Base-by-base conservation (phyloP, 2,113 vertebrate genomes). In the Steatornis caripensis region DNA sequence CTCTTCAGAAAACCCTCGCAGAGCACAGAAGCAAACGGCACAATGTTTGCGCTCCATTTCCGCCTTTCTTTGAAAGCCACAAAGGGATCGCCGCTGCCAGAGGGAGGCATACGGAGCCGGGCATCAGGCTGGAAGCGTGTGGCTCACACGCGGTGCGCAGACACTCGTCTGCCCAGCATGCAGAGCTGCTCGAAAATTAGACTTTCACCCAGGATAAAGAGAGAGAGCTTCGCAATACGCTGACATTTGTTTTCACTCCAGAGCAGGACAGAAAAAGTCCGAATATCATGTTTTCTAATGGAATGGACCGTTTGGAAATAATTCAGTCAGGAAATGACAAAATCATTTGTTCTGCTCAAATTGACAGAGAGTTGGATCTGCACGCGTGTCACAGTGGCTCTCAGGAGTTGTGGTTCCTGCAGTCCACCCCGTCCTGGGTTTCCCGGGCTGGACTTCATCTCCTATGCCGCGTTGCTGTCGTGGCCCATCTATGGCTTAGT, bases 261-360 rank as follows among this genome's bases (percentile, higher is more conserved):
- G 80, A 84, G 27, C 36, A 89, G 60, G 58, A 45, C 43, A 86
- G 20, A 60, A 83, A 15, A 93, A 80, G 8, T 48, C 54, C 60
- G 30, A 84, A 20, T 82, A 68, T 71, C 30, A 22, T 45, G 9
- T 91, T 95, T 91, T 80, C 82, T 77, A 62, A 14, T 74, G 58
- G 26, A 91, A 91, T 54, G 29, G 90, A 79, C 14, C 29, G 37
- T 69, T 93, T 95, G 93, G 90, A 80, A 96, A 76, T 27, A 51
- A 83, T 91, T 89, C 57, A 68, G 2, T 70, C 57, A 93, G 78
- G 82, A 93, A 89, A 93, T 41, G 30, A 68, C 74, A 87, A 87
- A 91, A 64, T 71, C 5, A 66, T 75, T 92, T 68, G 45, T 79
- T 93, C 87, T 93, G 39, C 65, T 95, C 78, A 49, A 69, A 87